These are phyloP conservation scores for Electrophaes corylata DNA, from an alignment of 2,888 invertebrate genomes.

Conservation along the genomic window DNA sequence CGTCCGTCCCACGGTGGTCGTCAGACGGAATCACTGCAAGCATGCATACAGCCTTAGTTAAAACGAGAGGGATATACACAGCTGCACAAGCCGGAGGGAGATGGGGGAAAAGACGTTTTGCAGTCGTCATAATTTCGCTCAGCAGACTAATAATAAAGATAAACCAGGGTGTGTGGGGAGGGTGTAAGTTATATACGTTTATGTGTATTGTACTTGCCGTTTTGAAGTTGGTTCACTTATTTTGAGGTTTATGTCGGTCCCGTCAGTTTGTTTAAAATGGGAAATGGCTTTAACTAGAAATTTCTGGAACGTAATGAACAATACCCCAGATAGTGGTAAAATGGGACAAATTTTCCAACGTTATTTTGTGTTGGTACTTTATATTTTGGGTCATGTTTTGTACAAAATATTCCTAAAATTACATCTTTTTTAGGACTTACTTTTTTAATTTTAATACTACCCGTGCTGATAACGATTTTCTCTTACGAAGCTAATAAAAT, in stretches of 20 bases:
- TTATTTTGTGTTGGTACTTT: background rate
- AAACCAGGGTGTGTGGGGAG: conserved; percentile 62
- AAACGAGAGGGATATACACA: conserved; percentile 46
- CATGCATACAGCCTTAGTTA: conserved; percentile 55
- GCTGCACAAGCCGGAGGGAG: conserved; percentile 46
- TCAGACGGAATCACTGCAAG: conserved; percentile 71
- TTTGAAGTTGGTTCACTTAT: conserved; percentile 41
- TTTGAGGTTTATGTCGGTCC: conserved; percentile 39
- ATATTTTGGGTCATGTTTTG: background rate
- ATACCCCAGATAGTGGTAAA: conserved; percentile 1
- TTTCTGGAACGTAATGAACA: conserved; percentile 12
- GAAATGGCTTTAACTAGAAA: conserved; percentile 21
- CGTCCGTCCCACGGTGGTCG: conserved; percentile 62
- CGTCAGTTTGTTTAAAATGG: conserved; percentile 40
- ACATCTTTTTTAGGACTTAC: background rate
- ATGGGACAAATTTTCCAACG: background rate
- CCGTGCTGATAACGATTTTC: too few species aligned
- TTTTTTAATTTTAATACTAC: background rate
- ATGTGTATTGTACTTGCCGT: conserved; percentile 34
- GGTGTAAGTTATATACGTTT: conserved; percentile 40
- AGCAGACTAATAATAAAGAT: conserved; percentile 84
- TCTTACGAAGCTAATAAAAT: too few species aligned
- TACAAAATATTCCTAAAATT: background rate
- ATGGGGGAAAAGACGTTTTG: conserved; percentile 68
- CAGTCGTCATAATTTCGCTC: conserved; percentile 85